Conservation (phyloP, 2,113 vertebrate genomes). For the Lamprologus speciosus region DNA sequence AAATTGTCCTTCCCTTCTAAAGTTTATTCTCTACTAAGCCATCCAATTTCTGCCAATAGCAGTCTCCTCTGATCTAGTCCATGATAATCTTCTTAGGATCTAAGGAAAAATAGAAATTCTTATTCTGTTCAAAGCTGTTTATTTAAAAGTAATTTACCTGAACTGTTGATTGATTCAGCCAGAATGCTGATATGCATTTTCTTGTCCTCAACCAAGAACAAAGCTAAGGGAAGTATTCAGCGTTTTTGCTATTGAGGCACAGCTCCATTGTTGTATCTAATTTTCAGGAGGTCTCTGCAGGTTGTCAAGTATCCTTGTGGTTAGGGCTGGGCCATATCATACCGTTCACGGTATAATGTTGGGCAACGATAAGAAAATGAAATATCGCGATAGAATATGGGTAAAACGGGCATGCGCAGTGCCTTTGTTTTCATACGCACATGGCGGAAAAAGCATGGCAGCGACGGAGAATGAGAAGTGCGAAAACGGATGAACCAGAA, state of each 20-base stretch:
- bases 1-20: conserved; percentile 11
- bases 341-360: neutral
- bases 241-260: neutral
- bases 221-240: neutral
- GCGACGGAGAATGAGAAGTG: neutral
- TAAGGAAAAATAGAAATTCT: conserved; percentile 34
- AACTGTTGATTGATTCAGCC: conserved; percentile 1
- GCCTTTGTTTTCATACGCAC: fast-evolving
- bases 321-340: neutral
- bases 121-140: conserved; percentile 33
- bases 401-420: neutral
- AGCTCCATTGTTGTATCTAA: neutral
- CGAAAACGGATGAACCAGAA: neutral
- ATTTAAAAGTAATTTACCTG: conserved; percentile 35
- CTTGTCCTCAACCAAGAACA: conserved; percentile 18
- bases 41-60: conserved; percentile 32
- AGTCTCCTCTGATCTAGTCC: conserved; percentile 21
- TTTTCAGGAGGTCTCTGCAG: neutral
- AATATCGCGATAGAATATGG: neutral
- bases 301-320: neutral
- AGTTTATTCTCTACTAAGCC: conserved; percentile 21
- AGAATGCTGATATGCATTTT: neutral
- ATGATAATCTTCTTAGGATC: conserved; percentile 33
- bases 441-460: neutral
- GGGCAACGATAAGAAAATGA: neutral